Percentiles rank a stretch among this genome's conserved stretches.
Conservation (phyloP, 30 jellyfish, hydroid and myxozoan genomes). For the Morbakka virulenta region DNA sequence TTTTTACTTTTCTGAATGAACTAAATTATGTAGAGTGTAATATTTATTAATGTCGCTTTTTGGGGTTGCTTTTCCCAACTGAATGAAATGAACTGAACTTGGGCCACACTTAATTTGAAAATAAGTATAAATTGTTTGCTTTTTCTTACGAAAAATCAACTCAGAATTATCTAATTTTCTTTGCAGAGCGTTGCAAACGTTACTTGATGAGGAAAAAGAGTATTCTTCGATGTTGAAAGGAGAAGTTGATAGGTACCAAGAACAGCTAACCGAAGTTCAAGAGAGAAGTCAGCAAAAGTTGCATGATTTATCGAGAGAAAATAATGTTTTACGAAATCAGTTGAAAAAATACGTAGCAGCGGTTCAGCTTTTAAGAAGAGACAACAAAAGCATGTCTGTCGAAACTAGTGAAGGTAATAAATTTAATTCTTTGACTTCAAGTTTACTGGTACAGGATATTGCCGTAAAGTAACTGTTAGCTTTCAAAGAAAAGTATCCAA, state of each 20-base stretch:
- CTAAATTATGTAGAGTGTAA: no score
- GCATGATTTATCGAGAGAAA: conserved; percentile 61
- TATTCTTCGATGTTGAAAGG: conserved; percentile 11
- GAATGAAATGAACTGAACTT: no score
- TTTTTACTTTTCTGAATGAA: no score
- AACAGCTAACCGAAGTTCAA: conserved; percentile 12
- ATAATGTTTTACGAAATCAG: conserved; percentile 83
- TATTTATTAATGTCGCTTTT: no score
- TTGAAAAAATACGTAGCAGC: conserved; percentile 95
- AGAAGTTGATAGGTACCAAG: conserved; percentile 47
- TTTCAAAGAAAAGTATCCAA: no score
- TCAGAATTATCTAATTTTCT: no score
- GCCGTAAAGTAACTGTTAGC: no score
- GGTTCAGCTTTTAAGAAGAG: conserved; percentile 73
- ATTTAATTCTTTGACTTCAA: background rate
- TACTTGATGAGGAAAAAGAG: conserved; percentile 83
- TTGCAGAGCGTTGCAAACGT: conserved; percentile 67
- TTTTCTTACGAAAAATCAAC: no score
- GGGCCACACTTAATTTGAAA: no score
- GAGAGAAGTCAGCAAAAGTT: conserved; percentile 41
- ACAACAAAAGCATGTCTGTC: conserved; percentile 43
- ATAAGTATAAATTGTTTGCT: no score
- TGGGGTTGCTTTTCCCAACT: no score
- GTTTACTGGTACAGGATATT: no score
- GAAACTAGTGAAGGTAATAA: conserved; percentile 79